Conservation (phyloP, 2,113 vertebrate species). For the Rhinolophus sinicus region DNA sequence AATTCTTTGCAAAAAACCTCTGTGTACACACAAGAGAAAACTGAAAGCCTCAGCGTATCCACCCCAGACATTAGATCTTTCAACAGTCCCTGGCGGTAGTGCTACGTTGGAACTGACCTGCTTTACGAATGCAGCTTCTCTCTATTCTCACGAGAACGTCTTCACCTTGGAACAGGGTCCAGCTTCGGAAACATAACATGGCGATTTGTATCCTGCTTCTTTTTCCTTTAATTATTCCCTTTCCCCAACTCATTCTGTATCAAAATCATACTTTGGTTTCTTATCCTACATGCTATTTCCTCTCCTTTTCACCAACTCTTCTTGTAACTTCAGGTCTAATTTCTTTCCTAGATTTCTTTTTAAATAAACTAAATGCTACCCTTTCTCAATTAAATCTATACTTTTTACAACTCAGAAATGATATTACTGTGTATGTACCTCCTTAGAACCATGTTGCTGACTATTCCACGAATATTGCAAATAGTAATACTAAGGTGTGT, state of each 20-base stretch:
- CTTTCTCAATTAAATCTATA: neutral
- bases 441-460: neutral
- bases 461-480: neutral
- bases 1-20: neutral
- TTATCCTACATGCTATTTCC: neutral
- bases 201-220: neutral
- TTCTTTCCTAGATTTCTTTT: slow-evolving; percentile 11
- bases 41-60: neutral
- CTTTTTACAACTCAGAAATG: slow-evolving; percentile 17
- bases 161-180: neutral
- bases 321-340: neutral
- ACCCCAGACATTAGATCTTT: neutral
- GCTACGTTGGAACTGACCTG: neutral
- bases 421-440: neutral
- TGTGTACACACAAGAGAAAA: neutral
- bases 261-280: neutral
- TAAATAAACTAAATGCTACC: neutral
- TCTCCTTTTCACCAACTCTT: neutral
- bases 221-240: neutral
- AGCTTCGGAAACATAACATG: neutral
- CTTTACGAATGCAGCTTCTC: neutral
- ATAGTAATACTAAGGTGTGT: neutral
- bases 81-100: neutral
- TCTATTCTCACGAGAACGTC: neutral
- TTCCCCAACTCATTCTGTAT: neutral